A percentile compares a stretch with the other conserved stretches of the same genome.
Evolutionary conservation across 2,888 invertebrate genomes (phyloP).

Genomic region (Agrochola macilenta): DNA sequence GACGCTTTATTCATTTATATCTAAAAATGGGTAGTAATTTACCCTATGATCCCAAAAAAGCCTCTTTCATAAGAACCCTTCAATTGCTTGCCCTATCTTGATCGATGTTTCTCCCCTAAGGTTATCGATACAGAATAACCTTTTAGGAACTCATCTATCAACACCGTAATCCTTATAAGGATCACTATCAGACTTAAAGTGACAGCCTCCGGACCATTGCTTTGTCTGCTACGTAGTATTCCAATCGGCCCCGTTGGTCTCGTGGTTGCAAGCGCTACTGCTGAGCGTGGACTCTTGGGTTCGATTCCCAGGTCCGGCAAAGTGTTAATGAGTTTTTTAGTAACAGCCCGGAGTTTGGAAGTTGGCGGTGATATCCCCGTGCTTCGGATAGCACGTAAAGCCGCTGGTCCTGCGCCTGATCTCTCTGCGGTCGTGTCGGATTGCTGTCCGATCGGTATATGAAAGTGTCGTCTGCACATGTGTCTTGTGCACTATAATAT

Average conservation of each 20-base stretch:
- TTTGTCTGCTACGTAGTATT: neutral
- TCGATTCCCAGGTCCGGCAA: neutral
- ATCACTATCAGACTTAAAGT: conserved; percentile 2
- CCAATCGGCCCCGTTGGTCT: neutral
- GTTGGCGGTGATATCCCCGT: neutral
- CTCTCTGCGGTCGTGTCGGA: no score
- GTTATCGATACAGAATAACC: conserved; percentile 47
- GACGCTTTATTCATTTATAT: conserved; percentile 5
- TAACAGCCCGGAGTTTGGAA: neutral
- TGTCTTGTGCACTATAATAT: no score
- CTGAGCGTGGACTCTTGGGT: no score
- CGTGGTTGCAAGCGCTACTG: no score
- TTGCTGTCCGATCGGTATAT: no score
- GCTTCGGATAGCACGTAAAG: no score
- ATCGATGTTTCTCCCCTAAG: conserved; percentile 47
- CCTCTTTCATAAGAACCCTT: conserved; percentile 33
- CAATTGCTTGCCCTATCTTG: conserved; percentile 42
- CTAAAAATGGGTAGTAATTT: conserved; percentile 20
- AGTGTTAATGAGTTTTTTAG: neutral
- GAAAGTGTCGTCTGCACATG: no score
- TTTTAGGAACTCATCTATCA: conserved; percentile 41
- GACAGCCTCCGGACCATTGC: neutral
- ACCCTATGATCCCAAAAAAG: conserved; percentile 31
- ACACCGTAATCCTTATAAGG: conserved; percentile 19
- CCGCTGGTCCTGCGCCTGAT: no score